Evolutionary conservation across 1,140 invertebrate species (phyloP).

Genomic region (Zaprionus camerounensis): DNA sequence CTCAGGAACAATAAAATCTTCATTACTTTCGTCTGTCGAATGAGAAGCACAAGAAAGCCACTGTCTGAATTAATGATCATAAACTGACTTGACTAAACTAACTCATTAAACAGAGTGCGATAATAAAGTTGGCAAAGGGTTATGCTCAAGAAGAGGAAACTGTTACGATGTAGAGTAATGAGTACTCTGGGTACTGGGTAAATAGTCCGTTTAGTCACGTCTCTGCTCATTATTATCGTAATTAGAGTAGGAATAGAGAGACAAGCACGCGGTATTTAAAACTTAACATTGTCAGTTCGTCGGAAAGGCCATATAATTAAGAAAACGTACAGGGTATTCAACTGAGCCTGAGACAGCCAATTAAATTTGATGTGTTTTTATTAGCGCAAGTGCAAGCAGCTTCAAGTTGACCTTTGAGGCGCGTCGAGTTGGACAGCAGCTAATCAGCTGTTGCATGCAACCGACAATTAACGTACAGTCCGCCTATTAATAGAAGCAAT

Average conservation of each 20-base stretch:
- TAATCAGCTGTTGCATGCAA: conserved; percentile 68
- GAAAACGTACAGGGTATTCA: conserved; percentile 4
- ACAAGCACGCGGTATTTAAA: not conserved
- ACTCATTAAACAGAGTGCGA: conserved; percentile 43
- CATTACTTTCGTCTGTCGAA: not conserved
- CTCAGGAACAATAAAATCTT: not conserved
- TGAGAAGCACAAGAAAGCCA: not conserved
- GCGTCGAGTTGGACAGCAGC: conserved; percentile 31
- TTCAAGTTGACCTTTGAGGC: conserved; percentile 14
- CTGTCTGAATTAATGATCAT: conserved; percentile 36
- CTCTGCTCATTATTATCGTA: conserved; percentile 7
- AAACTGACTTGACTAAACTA: conserved; percentile 49
- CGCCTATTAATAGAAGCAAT: conserved; percentile 65
- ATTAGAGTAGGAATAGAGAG: not conserved
- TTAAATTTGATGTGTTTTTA: conserved; percentile 18
- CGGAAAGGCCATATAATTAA: not conserved
- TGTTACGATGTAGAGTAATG: not conserved
- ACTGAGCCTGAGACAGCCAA: not conserved
- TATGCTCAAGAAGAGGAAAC: conserved; percentile 7
- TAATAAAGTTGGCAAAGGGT: conserved; percentile 36
- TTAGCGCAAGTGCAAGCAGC: conserved; percentile 20
- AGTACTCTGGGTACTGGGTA: conserved; percentile 7
- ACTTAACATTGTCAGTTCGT: conserved; percentile 1
- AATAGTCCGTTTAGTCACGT: conserved; percentile 7
- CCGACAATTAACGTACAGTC: conserved; percentile 61